Conservation (phyloP, 1,140 invertebrate genomes). For the Ips nitidus region DNA sequence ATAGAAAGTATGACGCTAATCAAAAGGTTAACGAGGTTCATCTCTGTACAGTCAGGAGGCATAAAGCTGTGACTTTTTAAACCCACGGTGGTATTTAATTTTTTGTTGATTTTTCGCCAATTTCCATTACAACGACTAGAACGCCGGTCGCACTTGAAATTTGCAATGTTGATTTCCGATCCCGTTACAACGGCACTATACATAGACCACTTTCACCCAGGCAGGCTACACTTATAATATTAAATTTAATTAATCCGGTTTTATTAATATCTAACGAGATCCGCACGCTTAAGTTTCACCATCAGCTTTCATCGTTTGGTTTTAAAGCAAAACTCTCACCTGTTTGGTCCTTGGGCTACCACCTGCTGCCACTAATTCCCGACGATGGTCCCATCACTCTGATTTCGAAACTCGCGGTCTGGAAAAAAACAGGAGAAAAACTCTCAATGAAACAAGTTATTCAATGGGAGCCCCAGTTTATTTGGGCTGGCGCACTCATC, state of each 20-base stretch:
- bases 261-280: not conserved
- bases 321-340: not conserved
- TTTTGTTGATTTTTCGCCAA: no score
- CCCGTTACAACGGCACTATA: not conserved
- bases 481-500: slow-evolving; percentile 1
- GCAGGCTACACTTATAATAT: no score
- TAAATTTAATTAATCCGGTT: not conserved
- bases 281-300: not conserved
- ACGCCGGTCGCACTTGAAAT: not conserved
- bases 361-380: no score
- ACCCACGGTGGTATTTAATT: no score
- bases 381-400: no score
- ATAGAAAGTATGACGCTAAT: no score
- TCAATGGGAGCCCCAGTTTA: not conserved
- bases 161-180: slow-evolving; percentile 1
- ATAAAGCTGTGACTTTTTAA: no score
- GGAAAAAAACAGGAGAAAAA: no score
- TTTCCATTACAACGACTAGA: not conserved
- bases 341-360: no score
- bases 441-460: slow-evolving; percentile 4
- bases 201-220: not conserved
- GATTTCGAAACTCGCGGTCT: no score
- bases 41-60: no score
- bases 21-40: no score
- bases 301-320: not conserved